These are phyloP conservation scores for Bombus cullumanus DNA, from an alignment of 1,140 invertebrate genomes.

Conservation along the genomic window DNA sequence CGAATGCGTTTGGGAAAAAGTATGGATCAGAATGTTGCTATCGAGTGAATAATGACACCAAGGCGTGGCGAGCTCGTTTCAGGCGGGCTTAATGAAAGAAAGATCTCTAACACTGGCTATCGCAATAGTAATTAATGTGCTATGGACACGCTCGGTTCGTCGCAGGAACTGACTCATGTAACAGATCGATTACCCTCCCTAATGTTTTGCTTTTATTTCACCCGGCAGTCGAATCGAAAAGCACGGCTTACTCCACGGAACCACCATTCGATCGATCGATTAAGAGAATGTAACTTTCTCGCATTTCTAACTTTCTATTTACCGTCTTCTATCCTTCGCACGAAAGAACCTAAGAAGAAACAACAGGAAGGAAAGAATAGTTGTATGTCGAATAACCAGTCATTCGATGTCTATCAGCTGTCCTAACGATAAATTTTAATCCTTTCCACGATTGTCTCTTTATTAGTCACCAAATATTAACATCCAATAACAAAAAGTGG, in stretches of 20 bases:
- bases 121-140: conserved; percentile 52
- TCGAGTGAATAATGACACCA: conserved; percentile 27
- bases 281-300: background rate
- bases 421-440: too few relatives aligned
- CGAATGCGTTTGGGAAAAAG: background rate
- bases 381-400: too few relatives aligned
- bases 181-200: conserved; percentile 20
- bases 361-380: background rate
- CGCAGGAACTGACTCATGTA: conserved; percentile 46
- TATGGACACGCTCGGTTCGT: conserved; percentile 52
- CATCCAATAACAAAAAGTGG: background rate
- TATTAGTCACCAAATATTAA: too few relatives aligned
- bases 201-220: conserved; percentile 5
- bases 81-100: conserved; percentile 33
- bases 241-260: background rate
- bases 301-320: background rate
- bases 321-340: background rate
- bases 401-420: too few relatives aligned
- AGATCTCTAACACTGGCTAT: background rate
- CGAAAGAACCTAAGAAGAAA: background rate
- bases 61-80: conserved; percentile 21
- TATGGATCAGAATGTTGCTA: conserved; percentile 14
- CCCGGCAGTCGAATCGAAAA: background rate
- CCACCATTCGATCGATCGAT: background rate
- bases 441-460: too few relatives aligned